Conservation (phyloP, 2,888 invertebrate genomes). For the Synergus laeviventris region DNA sequence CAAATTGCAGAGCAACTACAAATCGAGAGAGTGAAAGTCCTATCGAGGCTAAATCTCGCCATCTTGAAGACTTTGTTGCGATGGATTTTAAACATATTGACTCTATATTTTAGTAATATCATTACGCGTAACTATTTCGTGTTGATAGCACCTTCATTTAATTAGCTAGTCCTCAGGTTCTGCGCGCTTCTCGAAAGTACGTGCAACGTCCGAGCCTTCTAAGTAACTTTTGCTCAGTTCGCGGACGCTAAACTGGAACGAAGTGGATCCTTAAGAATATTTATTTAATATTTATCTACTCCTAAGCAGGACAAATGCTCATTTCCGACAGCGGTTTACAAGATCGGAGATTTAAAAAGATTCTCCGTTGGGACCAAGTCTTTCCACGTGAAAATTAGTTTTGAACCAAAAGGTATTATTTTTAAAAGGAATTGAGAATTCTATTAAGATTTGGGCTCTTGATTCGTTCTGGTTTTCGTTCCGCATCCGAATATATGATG, state of each 20-base stretch:
- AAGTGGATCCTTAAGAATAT: conserved; percentile 34
- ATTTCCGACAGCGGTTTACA: conserved; percentile 3
- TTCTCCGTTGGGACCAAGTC: conserved; percentile 31
- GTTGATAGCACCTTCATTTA: conserved; percentile 66
- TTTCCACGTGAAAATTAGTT: not conserved
- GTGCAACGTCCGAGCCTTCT: conserved; percentile 42
- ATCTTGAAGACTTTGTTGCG: conserved; percentile 56
- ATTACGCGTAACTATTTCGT: conserved; percentile 59
- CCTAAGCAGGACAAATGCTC: conserved; percentile 35
- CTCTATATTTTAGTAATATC: conserved; percentile 60
- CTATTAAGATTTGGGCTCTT: not conserved
- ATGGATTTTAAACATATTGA: conserved; percentile 57
- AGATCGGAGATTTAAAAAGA: not conserved
- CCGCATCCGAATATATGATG: not conserved
- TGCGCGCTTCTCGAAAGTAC: conserved; percentile 41
- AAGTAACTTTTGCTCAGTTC: conserved; percentile 40
- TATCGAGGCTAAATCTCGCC: conserved; percentile 45
- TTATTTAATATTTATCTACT: conserved; percentile 44
- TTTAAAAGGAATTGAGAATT: not conserved
- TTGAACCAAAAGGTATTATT: not conserved
- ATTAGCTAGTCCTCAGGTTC: conserved; percentile 65
- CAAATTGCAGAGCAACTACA: not conserved
- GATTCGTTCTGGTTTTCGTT: conserved; percentile 35
- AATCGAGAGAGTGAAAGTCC: conserved; percentile 43
- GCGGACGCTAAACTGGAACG: conserved; percentile 37